These are phyloP conservation scores for Stichodactyla mertensii DNA, from an alignment of 64 coral and sea anemone genomes.

Conservation along the genomic window DNA sequence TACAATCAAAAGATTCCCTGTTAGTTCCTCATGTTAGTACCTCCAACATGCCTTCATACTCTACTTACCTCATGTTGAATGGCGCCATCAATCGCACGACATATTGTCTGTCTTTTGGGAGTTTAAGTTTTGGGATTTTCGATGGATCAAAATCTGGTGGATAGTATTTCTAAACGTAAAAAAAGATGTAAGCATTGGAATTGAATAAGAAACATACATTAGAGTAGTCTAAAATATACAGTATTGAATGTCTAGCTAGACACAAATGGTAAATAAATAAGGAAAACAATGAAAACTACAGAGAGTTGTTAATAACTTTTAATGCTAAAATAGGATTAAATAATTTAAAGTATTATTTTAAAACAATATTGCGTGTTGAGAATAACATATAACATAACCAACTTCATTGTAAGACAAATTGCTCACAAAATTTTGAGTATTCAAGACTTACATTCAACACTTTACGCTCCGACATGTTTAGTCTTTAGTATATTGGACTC, in stretches of 20 bases:
- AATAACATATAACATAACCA: background rate
- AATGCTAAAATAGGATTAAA: too few relatives aligned
- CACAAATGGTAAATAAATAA: too few relatives aligned
- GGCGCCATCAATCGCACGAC: constrained; percentile 97
- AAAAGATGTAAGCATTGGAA: background rate
- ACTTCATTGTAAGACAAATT: background rate
- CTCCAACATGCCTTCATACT: background rate
- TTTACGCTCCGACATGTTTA: constrained; percentile 95
- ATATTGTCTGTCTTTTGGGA: constrained; percentile 92
- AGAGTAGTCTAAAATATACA: too few relatives aligned
- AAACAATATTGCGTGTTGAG: too few relatives aligned
- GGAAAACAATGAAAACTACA: too few relatives aligned
- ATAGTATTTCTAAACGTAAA: constrained; percentile 88
- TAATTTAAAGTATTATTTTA: too few relatives aligned
- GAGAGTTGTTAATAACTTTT: too few relatives aligned
- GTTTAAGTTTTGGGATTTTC: constrained; percentile 96
- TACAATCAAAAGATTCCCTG: too few relatives aligned
- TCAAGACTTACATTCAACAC: constrained; percentile 91
- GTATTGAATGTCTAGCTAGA: too few relatives aligned
- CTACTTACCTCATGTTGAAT: constrained; percentile 96
- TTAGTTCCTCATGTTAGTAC: too few relatives aligned
- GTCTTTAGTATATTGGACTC: background rate
- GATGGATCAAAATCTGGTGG: constrained; percentile 99
- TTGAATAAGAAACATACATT: background rate
- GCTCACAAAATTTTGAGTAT: background rate